Conservation (phyloP, 2,797 vertebrate genomes). For the Cephalopachus bancanus region DNA sequence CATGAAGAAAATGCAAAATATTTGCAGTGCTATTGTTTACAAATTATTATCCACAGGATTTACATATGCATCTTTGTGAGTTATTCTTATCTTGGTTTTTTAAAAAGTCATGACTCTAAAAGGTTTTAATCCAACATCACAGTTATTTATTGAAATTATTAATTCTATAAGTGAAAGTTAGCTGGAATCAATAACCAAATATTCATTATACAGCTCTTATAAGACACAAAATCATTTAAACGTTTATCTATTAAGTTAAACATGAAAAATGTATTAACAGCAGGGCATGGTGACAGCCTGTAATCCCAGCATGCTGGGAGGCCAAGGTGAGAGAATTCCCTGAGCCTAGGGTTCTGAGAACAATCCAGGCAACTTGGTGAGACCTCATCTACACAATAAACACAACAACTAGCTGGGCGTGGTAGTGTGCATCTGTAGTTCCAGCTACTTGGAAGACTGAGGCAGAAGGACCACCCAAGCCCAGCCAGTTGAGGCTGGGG, state of each 20-base stretch:
- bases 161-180: conserved; percentile 9
- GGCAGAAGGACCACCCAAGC: no score
- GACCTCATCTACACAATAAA: no score
- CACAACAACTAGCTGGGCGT: no score
- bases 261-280: no score
- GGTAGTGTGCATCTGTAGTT: no score
- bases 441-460: no score
- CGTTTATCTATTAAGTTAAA: not conserved
- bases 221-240: not conserved
- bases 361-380: no score
- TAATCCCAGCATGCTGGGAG: no score
- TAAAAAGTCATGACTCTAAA: not conserved
- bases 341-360: no score
- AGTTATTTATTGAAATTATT: conserved; percentile 9
- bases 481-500: no score
- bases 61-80: not conserved
- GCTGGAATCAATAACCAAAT: not conserved
- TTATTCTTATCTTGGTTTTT: not conserved
- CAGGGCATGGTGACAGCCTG: no score
- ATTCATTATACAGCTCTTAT: not conserved
- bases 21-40: not conserved
- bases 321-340: no score
- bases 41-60: not conserved
- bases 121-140: not conserved
- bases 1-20: not conserved